These are phyloP conservation scores for Camarhynchus parvulus DNA, from an alignment of 2,113 vertebrate species.

Conservation along the genomic window DNA sequence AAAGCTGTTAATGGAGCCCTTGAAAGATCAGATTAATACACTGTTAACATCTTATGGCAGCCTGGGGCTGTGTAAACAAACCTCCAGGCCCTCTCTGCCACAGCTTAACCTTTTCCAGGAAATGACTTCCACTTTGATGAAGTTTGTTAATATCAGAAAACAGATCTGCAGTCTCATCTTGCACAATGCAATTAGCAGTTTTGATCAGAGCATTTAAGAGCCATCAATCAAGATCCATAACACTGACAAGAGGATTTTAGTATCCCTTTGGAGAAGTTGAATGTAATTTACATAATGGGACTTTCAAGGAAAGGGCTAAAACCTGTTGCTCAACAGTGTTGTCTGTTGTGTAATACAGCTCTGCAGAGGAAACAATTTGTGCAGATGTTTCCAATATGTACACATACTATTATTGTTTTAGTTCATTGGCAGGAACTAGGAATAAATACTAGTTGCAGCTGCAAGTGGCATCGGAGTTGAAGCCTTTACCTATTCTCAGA, in stretches of 20 bases:
- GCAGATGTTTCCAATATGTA: not conserved
- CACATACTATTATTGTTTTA: not conserved
- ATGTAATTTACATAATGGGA: not conserved
- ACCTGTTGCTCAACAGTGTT: not conserved
- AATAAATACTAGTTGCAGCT: conserved; percentile 7
- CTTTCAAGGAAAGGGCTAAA: not conserved
- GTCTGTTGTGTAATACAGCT: not conserved
- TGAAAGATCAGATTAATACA: not conserved
- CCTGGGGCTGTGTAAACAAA: conserved; percentile 16
- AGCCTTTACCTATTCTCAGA: not conserved
- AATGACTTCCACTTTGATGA: not conserved
- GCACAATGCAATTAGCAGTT: conserved; percentile 5
- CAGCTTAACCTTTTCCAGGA: conserved; percentile 24
- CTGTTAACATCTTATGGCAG: not conserved
- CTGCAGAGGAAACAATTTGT: not conserved
- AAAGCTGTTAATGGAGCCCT: conserved; percentile 1
- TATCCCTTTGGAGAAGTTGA: not conserved
- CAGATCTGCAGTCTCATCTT: conserved; percentile 1
- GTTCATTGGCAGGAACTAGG: not conserved
- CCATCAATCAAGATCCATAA: conserved; percentile 27
- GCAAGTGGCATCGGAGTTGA: conserved; percentile 1
- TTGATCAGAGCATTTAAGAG: conserved; percentile 14
- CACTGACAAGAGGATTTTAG: not conserved
- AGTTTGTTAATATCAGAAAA: not conserved
- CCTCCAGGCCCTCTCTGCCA: not conserved